phyloP scores from a whole-genome alignment of 2,113 vertebrate genomes.

The Crocuta crocuta region DNA sequence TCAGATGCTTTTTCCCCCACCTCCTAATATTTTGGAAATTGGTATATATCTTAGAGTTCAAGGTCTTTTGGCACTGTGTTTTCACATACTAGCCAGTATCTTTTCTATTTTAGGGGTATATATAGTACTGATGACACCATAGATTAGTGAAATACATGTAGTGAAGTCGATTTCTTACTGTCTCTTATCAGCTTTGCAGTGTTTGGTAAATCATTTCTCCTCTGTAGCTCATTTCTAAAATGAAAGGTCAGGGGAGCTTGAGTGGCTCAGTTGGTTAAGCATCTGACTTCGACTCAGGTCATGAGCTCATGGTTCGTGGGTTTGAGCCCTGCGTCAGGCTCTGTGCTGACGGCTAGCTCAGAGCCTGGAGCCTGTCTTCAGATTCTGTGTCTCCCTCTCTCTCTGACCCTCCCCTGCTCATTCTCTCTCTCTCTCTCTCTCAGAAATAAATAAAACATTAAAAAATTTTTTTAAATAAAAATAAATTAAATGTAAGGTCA shows the following conservation, averaged over 20 bases:
- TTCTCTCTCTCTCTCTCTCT: too few relatives aligned
- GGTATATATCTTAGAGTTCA: neutral
- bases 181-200: neutral
- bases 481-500: neutral
- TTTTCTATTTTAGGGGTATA: neutral
- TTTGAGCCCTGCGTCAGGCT: too few relatives aligned
- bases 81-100: neutral
- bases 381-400: too few relatives aligned
- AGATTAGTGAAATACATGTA: neutral
- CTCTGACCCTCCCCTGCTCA: too few relatives aligned
- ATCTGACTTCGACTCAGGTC: too few relatives aligned
- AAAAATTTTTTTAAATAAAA: too few relatives aligned
- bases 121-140: neutral
- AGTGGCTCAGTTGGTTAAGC: too few relatives aligned
- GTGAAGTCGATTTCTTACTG: neutral
- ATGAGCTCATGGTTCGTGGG: too few relatives aligned
- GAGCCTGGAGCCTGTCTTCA: too few relatives aligned
- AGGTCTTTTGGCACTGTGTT: neutral
- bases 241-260: neutral
- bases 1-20: neutral
- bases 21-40: neutral
- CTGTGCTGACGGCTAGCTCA: too few relatives aligned
- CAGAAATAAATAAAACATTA: too few relatives aligned
- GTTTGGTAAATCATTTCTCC: neutral
- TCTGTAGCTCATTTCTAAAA: constrained; percentile 29